These are phyloP conservation scores for Andrena haemorrhoa DNA, from an alignment of 2,888 invertebrate genomes.

Conservation along the genomic window DNA sequence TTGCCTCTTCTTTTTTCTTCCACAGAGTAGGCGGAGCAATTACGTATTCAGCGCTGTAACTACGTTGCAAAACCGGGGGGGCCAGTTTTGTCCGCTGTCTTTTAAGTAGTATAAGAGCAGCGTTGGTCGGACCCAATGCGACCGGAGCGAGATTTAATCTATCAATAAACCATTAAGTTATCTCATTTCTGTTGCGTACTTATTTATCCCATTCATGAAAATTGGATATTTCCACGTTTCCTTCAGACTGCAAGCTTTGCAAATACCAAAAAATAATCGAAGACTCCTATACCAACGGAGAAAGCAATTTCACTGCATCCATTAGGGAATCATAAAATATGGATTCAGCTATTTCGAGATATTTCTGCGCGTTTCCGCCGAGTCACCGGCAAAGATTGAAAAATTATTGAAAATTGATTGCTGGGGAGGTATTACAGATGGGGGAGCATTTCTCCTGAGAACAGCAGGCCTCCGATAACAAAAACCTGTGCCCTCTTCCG, in stretches of 20 bases:
- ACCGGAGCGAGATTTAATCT: not conserved
- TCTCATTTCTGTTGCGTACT: not conserved
- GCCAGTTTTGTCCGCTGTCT: too few species aligned
- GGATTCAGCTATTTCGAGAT: constrained; percentile 9
- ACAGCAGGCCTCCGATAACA: not conserved
- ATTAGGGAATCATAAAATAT: not conserved
- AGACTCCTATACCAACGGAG: not conserved
- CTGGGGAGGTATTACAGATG: not conserved
- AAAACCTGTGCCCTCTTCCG: not conserved
- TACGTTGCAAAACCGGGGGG: too few species aligned
- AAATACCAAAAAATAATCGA: not conserved
- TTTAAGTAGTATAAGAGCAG: not conserved
- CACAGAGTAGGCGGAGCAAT: too few species aligned
- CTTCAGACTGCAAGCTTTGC: not conserved
- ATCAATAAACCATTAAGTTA: not conserved
- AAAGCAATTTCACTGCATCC: constrained; percentile 7
- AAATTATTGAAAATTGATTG: constrained; percentile 45
- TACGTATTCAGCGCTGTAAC: too few species aligned
- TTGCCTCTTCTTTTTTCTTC: too few species aligned
- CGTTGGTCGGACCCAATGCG: not conserved
- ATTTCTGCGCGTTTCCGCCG: constrained; percentile 17
- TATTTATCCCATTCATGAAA: not conserved
- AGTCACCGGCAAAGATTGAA: constrained; percentile 42
- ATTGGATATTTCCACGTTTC: not conserved
- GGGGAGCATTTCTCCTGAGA: not conserved